Percentiles rank a stretch among this genome's conserved stretches.
Conservation (phyloP, 2,888 invertebrate species). For the Rotaria socialis region DNA sequence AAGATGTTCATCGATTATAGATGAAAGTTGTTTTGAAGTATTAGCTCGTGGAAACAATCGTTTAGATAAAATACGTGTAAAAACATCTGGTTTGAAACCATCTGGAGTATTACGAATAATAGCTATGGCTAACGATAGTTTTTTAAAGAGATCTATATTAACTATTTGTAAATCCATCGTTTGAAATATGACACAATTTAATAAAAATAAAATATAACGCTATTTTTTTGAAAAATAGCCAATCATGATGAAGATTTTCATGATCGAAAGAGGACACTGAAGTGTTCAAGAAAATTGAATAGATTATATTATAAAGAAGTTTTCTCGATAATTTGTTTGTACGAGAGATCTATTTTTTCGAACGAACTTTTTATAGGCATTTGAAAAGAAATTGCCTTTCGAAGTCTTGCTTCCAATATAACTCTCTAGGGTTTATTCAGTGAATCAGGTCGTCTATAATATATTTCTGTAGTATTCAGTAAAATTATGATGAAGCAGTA, state of each 20-base stretch:
- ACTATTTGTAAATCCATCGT: not conserved
- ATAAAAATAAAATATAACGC: not conserved
- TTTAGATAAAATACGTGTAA: not conserved
- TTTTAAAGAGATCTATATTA: not conserved
- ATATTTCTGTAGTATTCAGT: too few relatives aligned
- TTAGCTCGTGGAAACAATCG: not conserved
- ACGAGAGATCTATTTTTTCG: too few relatives aligned
- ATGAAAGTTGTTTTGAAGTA: not conserved
- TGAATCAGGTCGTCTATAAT: too few relatives aligned
- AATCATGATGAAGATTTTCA: not conserved
- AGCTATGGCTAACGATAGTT: not conserved
- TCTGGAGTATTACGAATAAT: not conserved
- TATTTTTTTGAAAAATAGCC: not conserved
- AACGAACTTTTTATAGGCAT: too few relatives aligned
- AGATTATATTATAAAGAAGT: too few relatives aligned
- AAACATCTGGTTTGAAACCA: conserved; percentile 28
- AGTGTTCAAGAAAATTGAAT: not conserved
- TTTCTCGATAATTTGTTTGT: too few relatives aligned
- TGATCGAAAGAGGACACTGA: not conserved
- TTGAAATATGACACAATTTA: not conserved
- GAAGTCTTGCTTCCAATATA: too few relatives aligned
- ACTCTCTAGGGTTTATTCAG: too few relatives aligned
- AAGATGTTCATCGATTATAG: not conserved
- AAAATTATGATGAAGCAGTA: too few relatives aligned
- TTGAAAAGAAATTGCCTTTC: too few relatives aligned